These are phyloP conservation scores for Hybognathus amarus DNA, from an alignment of 2,797 vertebrate genomes.

Conservation along the genomic window DNA sequence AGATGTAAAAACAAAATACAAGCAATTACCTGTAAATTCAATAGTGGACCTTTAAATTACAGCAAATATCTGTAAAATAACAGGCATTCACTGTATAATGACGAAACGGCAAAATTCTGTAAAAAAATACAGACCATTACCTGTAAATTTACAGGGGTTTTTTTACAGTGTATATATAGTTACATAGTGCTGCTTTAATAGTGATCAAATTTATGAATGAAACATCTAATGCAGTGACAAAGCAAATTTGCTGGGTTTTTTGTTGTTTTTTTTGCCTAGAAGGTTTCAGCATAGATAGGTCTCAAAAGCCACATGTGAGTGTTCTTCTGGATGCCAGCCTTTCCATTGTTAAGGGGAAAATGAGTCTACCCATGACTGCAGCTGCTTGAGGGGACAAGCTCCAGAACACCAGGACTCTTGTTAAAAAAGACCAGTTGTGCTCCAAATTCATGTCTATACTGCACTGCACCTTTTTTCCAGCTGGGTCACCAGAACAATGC, in stretches of 20 bases:
- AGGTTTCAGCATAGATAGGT: conserved; percentile 18
- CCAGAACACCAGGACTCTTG: conserved; percentile 15
- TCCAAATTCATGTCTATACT: conserved; percentile 19
- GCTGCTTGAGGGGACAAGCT: conserved; percentile 18
- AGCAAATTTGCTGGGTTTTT: conserved; percentile 1
- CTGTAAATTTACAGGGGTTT: too few relatives aligned
- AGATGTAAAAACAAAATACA: too few relatives aligned
- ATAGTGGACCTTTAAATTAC: too few relatives aligned
- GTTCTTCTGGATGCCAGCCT: conserved; percentile 4
- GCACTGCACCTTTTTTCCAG: not conserved
- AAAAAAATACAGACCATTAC: too few relatives aligned
- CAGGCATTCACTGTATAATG: too few relatives aligned
- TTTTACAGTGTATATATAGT: too few relatives aligned
- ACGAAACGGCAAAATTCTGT: too few relatives aligned
- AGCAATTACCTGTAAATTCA: too few relatives aligned
- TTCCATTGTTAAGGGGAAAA: conserved; percentile 36
- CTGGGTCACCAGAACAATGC: conserved; percentile 24
- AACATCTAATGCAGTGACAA: conserved; percentile 40
- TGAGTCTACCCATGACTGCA: conserved; percentile 21
- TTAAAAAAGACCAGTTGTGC: conserved; percentile 30
- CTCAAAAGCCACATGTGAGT: conserved; percentile 1
- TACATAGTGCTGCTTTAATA: too few relatives aligned
- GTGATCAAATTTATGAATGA: not conserved
- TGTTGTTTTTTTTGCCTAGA: not conserved
- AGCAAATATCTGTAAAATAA: too few relatives aligned